Base-by-base conservation (phyloP, 2,888 invertebrate genomes). In the Phaonia tiefii region DNA sequence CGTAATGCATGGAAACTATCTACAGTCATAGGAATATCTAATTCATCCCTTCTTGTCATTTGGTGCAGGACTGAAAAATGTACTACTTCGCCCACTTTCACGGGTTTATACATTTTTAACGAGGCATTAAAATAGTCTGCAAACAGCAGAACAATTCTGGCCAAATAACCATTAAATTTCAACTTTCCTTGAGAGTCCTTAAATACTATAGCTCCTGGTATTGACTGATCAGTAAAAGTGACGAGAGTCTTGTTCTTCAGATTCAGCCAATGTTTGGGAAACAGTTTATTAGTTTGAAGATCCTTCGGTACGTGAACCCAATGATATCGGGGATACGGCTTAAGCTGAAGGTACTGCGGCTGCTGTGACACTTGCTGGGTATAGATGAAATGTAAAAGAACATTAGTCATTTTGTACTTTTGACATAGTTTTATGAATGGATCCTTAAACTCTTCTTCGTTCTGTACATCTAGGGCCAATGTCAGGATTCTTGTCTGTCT, bases 91-190 rank as follows among this genome's bases (percentile, higher is more conserved):
- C 67, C 26, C 2, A 58, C 1, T n/a, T 56, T 60, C 31, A 56
- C 54, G 10, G 17, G 39, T 7, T 63, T 46, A 10, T 42, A 54
- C 10, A 77, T 66, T 37, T 75, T 42, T 5, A 83, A 60, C 0
- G 80, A 84, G 1, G 85, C 87, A 71, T 89, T 89, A 1, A 86
- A 26, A 0, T 79, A 65, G 11, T 31, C 20, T 0, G 77, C 84
- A 78, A 87, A 88, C 5, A 80, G 73, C 2, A 10, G 2, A 0
- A 86, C 31, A 1, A 89, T 66, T 1, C 79, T 63, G 0, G 15
- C 54, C 0, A 85, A 46, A n/a, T 85, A 87, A 0, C 89, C 88
- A 0, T 63, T 54, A 1, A 86, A 26, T 0, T 80, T 71, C 0
- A 75, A 1, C 2, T 84, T 73, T 0, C 81, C 51, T 0, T 51